Percentiles rank a stretch among this genome's conserved stretches.
Conservation (phyloP, 2,113 vertebrate genomes). For the Phrynosoma platyrhinos region DNA sequence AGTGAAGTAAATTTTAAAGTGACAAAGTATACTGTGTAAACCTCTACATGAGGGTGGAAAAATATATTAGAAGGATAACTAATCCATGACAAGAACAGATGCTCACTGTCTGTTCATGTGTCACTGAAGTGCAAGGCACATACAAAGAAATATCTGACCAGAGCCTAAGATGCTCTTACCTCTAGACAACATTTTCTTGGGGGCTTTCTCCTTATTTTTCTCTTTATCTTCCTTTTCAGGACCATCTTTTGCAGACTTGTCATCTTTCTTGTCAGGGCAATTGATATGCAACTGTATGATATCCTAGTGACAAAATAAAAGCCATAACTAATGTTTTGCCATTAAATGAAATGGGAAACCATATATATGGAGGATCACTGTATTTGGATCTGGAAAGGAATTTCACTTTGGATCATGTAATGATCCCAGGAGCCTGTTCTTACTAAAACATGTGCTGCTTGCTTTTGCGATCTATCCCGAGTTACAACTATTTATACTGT, state of each 20-base stretch:
- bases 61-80: background rate
- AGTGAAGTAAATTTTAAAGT: background rate
- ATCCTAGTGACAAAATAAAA: slow-evolving; percentile 79
- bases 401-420: background rate
- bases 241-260: slow-evolving; percentile 93
- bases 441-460: background rate
- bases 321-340: background rate
- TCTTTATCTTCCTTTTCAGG: slow-evolving; percentile 96
- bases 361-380: background rate
- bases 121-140: no score
- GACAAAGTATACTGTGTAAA: background rate
- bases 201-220: slow-evolving; percentile 92
- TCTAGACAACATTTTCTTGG: slow-evolving; percentile 95
- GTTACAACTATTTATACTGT: background rate
- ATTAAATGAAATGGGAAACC: background rate
- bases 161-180: slow-evolving; percentile 75
- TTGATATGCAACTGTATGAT: slow-evolving; percentile 97
- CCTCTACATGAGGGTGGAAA: background rate
- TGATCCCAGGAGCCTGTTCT: background rate
- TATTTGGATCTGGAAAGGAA: slow-evolving; percentile 3
- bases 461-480: background rate
- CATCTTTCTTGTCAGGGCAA: slow-evolving; percentile 97
- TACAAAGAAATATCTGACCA: background rate
- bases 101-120: background rate
- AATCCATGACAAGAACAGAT: background rate